Evolutionary conservation across 2,888 invertebrate species (phyloP), one percentile per base, ranked within the genome.

Genomic region (Metacarcinus magister): DNA sequence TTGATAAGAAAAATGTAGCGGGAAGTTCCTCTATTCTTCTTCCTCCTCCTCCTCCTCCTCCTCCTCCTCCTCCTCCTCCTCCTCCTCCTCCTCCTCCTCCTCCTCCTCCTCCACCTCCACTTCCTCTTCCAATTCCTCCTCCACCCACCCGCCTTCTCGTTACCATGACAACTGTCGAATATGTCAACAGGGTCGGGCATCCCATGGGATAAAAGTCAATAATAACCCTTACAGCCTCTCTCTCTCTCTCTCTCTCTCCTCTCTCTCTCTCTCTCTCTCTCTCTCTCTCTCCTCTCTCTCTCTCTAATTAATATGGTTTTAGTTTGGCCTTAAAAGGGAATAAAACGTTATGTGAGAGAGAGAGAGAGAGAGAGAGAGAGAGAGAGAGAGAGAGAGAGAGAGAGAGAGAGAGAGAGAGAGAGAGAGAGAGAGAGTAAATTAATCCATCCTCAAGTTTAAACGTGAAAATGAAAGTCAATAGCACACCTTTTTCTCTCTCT

Each of bases 71-170:
- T 67, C 67, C 7, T n/a, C n/a, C n/a, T 16, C n/a, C 67, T 67
- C n/a, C 67, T 67, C n/a, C n/a, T n/a, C n/a, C n/a, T 67, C 3
- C 67, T 23, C 5, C 67, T 13, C 91, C 46, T 23, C 46, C 2
- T 46, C 67, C n/a, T n/a, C 91, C 91, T 91, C 44, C 43, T 91
- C 91, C 91, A 23, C 46, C 43, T 44, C 91, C 91, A 23, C 46
- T 46, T 44, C 91, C 91, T 44, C 43, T 43, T 8, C 90, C 46
- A 1, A 1, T 8, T 4, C 43, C 90, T 5, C 43, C 39, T 32
- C 39, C 39, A 5, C 39, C 32, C 39, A 16, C 89, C 89, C 8
- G 28, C 39, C 46, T 44, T 46, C 46, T 44, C 46, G 44, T 91
- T n/a, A 13, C 46, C 91, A 91, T 67, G 67, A 67, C 67, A 67